These are phyloP conservation scores for Platyura marginata DNA, from an alignment of 1,140 invertebrate genomes.

Conservation along the genomic window DNA sequence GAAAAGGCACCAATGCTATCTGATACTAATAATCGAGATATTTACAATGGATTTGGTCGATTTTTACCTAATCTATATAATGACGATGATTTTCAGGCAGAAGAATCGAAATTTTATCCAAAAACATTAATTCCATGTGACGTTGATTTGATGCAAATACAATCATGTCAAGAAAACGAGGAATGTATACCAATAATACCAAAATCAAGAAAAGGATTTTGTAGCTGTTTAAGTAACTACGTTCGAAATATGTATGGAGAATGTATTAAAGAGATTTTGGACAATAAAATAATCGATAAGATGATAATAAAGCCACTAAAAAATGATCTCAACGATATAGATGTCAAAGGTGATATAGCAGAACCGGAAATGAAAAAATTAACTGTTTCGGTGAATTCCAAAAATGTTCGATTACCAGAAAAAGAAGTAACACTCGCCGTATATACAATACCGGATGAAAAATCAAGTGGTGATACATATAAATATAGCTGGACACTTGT, in stretches of 20 bases:
- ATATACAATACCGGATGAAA: conserved; percentile 57
- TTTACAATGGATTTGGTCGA: too few relatives aligned
- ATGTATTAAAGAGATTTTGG: conserved; percentile 12
- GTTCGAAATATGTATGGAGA: conserved; percentile 29
- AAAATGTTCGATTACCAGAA: conserved; percentile 49
- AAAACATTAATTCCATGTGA: too few relatives aligned
- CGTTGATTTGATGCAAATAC: conserved; percentile 26
- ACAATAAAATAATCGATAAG: conserved; percentile 9
- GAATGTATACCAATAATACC: conserved; percentile 36
- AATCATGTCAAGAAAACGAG: conserved; percentile 39
- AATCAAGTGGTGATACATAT: conserved; percentile 51
- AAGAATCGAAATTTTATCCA: not conserved
- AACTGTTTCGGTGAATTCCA: conserved; percentile 57
- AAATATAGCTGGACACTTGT: conserved; percentile 78
- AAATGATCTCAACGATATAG: conserved; percentile 7
- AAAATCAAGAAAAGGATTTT: conserved; percentile 40
- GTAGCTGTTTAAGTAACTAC: conserved; percentile 42
- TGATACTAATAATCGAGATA: too few relatives aligned
- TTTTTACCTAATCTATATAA: not conserved
- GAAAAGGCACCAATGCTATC: too few relatives aligned
- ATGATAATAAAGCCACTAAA: conserved; percentile 6
- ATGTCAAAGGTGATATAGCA: conserved; percentile 16
- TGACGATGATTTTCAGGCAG: not conserved
- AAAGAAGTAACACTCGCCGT: conserved; percentile 62
- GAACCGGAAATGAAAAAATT: conserved; percentile 37